Evolutionary conservation across 1,140 invertebrate species (phyloP).

Genomic region (Semibalanus balanoides): DNA sequence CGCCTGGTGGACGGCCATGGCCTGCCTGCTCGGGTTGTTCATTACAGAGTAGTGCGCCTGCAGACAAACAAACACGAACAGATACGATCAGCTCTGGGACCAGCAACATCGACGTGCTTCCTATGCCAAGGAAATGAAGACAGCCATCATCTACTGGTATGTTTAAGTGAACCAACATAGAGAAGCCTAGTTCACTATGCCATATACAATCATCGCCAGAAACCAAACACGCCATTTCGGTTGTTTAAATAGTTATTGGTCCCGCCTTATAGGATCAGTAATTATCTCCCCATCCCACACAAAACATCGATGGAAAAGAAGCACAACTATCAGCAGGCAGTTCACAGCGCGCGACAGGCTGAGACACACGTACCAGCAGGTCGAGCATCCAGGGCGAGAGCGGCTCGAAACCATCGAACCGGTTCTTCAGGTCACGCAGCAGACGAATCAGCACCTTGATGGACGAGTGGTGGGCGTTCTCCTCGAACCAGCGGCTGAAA

Average conservation of each 20-base stretch:
- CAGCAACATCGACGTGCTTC: no score
- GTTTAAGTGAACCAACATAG: background rate
- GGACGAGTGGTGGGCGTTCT: conserved; percentile 92
- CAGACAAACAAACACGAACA: conserved; percentile 21
- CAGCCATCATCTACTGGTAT: no score
- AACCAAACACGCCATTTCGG: no score
- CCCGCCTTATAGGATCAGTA: no score
- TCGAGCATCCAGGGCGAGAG: conserved; percentile 95
- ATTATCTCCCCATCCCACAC: no score
- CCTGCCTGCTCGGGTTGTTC: conserved; percentile 86
- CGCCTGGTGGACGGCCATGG: conserved; percentile 78
- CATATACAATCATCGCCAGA: no score
- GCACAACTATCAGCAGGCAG: no score
- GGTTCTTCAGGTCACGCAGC: conserved; percentile 69
- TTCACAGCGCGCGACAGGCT: no score
- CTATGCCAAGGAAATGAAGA: no score
- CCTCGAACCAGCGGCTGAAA: conserved; percentile 79
- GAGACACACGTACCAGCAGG: conserved; percentile 44
- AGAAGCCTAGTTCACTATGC: no score
- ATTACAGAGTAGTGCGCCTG: conserved; percentile 89
- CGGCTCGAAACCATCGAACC: conserved; percentile 79
- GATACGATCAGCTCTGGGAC: background rate
- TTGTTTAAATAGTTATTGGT: no score
- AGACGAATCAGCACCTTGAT: conserved; percentile 91
- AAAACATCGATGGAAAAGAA: no score